Evolutionary conservation across 2,888 invertebrate species (phyloP), one percentile per base, ranked within the genome.

Genomic region (Parnassius glacialis): DNA sequence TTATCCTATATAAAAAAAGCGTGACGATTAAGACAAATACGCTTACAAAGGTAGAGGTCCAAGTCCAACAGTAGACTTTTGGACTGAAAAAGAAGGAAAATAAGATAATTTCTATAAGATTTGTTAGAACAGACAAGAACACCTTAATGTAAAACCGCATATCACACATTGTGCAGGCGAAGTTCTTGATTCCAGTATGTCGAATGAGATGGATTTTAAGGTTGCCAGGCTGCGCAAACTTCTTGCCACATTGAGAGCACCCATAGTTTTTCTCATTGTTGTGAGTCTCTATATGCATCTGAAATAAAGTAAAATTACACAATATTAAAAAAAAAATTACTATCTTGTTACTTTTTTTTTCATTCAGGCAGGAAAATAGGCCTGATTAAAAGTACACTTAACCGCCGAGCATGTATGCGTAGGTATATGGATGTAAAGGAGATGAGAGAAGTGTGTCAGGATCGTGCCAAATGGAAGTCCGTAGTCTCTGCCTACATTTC

Each of bases 201-300:
- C 92, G 72, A 34, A 92, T 88, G 53, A 92, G 79, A 59, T 92
- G 92, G 2, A 83, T 85, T 74, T 91, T 92, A 44, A 92, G 77
- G 66, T 91, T 90, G 11, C 89, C 87, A 2, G 85, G 81, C 67
- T 91, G 91, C 0, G 95, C 94, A 76, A 96, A 96, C 52, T 94
- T 94, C 79, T 95, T 96, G 0, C 95, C 94, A 74, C 96, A 96
- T 66, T 94, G 90, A 1, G 93, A 92, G 71, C 96, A 96, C 47
- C 93, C 92, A 72, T 93, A 95, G 56, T 95, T 95, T 73, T 95
- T 95, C 74, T 94, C 94, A 3, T 95, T 94, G 34, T 93, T 94
- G 73, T 96, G 96, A 0, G 85, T 88, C 66, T 82, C 83, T 65
- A 91, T 91, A 74, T 96, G 96, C n/a, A 95, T 94, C 89, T 95